Conservation (phyloP, 2,888 invertebrate genomes). For the Ophion slaviceki region DNA sequence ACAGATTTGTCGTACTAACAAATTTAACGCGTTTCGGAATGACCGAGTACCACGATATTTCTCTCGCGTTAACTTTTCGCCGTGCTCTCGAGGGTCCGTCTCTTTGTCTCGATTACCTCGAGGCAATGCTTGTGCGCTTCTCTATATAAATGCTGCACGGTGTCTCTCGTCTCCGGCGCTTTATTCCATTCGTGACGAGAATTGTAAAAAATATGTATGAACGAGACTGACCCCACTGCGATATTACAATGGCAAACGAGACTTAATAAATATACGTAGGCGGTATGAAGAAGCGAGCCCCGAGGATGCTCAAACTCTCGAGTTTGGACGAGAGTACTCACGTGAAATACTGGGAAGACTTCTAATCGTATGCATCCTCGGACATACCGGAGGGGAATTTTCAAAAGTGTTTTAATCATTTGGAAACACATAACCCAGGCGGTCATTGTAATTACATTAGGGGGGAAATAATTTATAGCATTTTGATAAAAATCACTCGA, state of each 20-base stretch:
- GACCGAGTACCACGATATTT: slow-evolving; percentile 20
- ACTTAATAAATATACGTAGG: slow-evolving; percentile 64
- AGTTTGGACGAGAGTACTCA: slow-evolving; percentile 18
- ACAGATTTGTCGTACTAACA: not conserved
- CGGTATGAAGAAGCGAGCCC: slow-evolving; percentile 35
- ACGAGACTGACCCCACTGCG: slow-evolving; percentile 63
- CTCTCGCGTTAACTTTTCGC: slow-evolving; percentile 30
- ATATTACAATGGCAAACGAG: slow-evolving; percentile 64
- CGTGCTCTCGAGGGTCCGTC: slow-evolving; percentile 32
- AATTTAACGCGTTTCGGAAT: not conserved
- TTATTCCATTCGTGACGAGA: slow-evolving; percentile 73
- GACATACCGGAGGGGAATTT: not conserved
- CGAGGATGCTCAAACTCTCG: slow-evolving; percentile 30
- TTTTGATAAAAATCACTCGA: not conserved
- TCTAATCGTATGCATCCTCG: slow-evolving; percentile 4
- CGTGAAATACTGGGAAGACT: slow-evolving; percentile 4
- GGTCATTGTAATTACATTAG: not conserved
- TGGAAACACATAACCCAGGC: too few species aligned
- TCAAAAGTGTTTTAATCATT: not conserved
- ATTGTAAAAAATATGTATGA: slow-evolving; percentile 69
- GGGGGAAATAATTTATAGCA: not conserved
- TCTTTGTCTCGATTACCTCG: slow-evolving; percentile 55
- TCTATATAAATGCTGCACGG: slow-evolving; percentile 21
- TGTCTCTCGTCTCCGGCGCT: slow-evolving; percentile 44
- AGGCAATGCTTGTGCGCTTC: slow-evolving; percentile 30